Percentiles rank a stretch among this genome's conserved stretches.
These are phyloP conservation scores for Acronicta aceris DNA, from an alignment of 2,888 invertebrate species.

Conservation along the genomic window DNA sequence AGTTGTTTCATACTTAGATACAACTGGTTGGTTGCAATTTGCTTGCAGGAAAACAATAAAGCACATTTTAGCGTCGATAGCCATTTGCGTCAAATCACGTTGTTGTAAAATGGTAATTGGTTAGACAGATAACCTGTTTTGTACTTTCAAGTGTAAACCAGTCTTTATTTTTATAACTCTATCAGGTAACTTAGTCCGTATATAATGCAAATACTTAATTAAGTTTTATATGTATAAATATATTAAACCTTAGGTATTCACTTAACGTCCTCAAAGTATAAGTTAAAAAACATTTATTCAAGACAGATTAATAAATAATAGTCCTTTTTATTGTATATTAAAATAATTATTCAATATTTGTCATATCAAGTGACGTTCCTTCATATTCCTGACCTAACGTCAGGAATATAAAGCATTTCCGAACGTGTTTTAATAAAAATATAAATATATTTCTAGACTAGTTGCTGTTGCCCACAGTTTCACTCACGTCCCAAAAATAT, in stretches of 20 bases:
- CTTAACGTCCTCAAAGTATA: neutral
- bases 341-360: too few relatives aligned
- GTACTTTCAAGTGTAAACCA: slow-evolving; percentile 74
- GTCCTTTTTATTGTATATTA: too few relatives aligned
- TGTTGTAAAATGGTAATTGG: slow-evolving; percentile 74
- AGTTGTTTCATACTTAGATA: slow-evolving; percentile 45
- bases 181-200: slow-evolving; percentile 40
- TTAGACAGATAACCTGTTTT: slow-evolving; percentile 70
- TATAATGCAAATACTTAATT: slow-evolving; percentile 35
- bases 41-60: slow-evolving; percentile 64
- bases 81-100: slow-evolving; percentile 66
- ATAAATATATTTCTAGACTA: too few relatives aligned
- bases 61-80: slow-evolving; percentile 62
- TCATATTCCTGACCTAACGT: too few relatives aligned
- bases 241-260: slow-evolving; percentile 7
- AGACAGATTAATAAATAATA: too few relatives aligned
- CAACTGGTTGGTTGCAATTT: slow-evolving; percentile 55
- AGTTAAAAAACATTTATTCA: neutral
- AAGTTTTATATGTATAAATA: slow-evolving; percentile 6
- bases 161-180: slow-evolving; percentile 67
- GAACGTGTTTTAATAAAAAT: too few relatives aligned
- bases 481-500: too few relatives aligned
- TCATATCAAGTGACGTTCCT: too few relatives aligned
- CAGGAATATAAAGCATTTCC: too few relatives aligned
- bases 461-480: too few relatives aligned